Evolutionary conservation across 2,888 invertebrate genomes (phyloP).

Genomic region (Nephrotoma flavescens): DNA sequence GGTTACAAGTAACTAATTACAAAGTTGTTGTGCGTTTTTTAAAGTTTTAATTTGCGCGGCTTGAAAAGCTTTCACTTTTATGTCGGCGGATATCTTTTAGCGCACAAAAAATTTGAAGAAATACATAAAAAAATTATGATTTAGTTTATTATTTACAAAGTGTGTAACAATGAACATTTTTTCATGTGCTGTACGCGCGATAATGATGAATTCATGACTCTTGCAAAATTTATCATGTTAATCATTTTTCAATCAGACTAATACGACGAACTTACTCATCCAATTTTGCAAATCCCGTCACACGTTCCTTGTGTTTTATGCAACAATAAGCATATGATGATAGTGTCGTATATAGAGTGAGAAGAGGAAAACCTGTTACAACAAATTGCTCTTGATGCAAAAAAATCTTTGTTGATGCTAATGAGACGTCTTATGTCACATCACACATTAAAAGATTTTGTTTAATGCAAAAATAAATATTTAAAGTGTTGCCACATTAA

Average conservation of each 20-base stretch:
- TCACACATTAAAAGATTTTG: neutral
- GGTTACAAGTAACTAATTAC: neutral
- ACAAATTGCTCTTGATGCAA: neutral
- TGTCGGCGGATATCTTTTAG: neutral
- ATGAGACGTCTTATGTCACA: neutral
- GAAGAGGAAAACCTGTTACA: neutral
- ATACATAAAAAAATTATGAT: neutral
- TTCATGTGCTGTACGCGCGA: neutral
- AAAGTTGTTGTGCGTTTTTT: neutral
- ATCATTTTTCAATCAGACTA: neutral
- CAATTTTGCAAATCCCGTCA: neutral
- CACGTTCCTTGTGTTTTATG: neutral
- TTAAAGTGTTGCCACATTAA: neutral
- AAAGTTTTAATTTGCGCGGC: neutral
- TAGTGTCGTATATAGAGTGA: neutral
- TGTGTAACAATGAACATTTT: neutral
- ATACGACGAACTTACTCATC: neutral
- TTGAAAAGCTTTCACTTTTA: neutral
- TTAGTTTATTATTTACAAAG: too few species aligned
- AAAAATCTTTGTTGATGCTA: neutral
- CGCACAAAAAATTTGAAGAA: neutral
- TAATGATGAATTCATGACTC: neutral
- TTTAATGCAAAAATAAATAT: too few species aligned
- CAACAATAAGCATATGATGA: neutral
- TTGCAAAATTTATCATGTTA: neutral